Evolutionary conservation across 2,888 invertebrate species (phyloP).

Genomic region (Netelia fuscicornis): DNA sequence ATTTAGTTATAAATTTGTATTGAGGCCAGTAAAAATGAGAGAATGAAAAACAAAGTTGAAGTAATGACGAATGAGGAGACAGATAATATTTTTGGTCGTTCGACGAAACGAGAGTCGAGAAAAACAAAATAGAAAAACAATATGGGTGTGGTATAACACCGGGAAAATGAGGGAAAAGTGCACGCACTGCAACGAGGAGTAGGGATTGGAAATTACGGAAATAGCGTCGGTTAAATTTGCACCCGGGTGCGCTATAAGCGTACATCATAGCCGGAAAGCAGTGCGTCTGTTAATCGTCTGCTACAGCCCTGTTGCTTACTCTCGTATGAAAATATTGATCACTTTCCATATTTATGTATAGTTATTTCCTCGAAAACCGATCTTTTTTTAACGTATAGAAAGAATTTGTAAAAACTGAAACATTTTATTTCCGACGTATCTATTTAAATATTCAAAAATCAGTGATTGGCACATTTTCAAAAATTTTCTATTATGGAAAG

Average conservation of each 20-base stretch:
- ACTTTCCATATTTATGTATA: background rate
- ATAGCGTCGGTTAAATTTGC: slow-evolving; percentile 79
- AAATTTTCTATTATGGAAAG: no score
- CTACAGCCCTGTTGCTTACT: slow-evolving; percentile 54
- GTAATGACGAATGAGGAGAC: background rate
- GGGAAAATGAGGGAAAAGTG: slow-evolving; percentile 66
- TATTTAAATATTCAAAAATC: no score
- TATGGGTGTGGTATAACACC: slow-evolving; percentile 44
- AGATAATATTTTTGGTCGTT: slow-evolving; percentile 1
- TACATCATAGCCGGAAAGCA: slow-evolving; percentile 74
- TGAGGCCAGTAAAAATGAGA: background rate
- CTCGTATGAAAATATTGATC: slow-evolving; percentile 24
- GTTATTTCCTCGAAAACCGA: background rate
- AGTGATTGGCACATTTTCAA: no score
- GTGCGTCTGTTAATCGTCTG: slow-evolving; percentile 79
- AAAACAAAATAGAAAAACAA: slow-evolving; percentile 19
- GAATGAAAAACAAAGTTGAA: slow-evolving; percentile 30
- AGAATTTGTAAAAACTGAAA: no score
- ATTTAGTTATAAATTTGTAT: background rate
- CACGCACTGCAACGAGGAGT: slow-evolving; percentile 44
- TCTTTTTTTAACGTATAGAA: no score
- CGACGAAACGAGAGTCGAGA: slow-evolving; percentile 27
- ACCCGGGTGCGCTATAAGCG: slow-evolving; percentile 75
- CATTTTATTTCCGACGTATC: no score
- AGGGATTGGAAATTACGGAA: slow-evolving; percentile 70